Evolutionary conservation across 2,888 invertebrate genomes (phyloP), one percentile per base, ranked within the genome.

Genomic region (Metalampra italica): DNA sequence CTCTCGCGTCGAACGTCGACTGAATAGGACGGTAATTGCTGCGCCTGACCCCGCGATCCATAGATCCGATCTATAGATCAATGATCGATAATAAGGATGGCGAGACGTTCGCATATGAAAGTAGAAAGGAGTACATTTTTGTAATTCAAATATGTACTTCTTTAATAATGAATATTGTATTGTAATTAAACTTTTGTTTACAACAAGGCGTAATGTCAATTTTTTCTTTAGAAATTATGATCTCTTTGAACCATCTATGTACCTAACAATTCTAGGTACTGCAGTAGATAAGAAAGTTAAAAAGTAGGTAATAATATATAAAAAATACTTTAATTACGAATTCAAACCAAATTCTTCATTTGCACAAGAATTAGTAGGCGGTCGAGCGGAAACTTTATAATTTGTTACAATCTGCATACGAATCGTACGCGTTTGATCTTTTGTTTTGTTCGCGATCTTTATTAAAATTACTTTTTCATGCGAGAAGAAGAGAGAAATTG

Each of bases 41-140:
- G 62, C 54, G 62, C 51, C 63, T 59, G 65, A 75, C 75, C 76
- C 75, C 64, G 64, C 70, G 77, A 74, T 78, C 77, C 64, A 74
- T 75, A 73, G 78, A 78, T 79, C 76, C 60, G 78, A 81, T 79
- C 81, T 71, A 73, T 81, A 77, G 82, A 83, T 82, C 79, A 75
- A 68, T 71, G 78, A 75, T 78, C 80, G 75, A 79, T 79, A 78
- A 78, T 75, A 74, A 71, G 71, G 75, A 70, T 70, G 59, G 62
- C 54, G 56, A 53, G 36, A 56, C 58, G 56, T 60, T 64, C 38
- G 56, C 58, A 57, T 62, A 67, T 63, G 73, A 73, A 69, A 71
- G 73, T 68, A 57, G 69, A 68, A 65, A 69, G 63, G 59, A 46
- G 48, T 39, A 11, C 22, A n/a, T 36, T 34, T 11, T 34, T 34